Evolutionary conservation across 2,888 invertebrate species (phyloP).

Genomic region (Dynastes maya): DNA sequence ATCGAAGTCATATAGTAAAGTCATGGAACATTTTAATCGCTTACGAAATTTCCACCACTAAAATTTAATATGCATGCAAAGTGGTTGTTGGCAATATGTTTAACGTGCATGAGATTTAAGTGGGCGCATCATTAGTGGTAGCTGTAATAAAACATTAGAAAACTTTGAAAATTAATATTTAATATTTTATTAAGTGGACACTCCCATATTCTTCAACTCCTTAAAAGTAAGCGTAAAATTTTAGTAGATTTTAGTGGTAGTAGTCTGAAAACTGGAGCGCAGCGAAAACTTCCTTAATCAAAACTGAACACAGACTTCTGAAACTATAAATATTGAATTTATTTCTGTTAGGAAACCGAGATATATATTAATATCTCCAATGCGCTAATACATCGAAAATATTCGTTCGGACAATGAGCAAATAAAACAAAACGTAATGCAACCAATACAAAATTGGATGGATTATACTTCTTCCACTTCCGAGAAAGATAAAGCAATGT

Average conservation of each 20-base stretch:
- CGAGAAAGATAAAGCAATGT: no score
- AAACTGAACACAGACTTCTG: no score
- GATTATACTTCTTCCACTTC: no score
- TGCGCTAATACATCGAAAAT: no score
- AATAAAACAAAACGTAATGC: no score
- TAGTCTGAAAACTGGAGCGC: no score
- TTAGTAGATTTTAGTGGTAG: not conserved
- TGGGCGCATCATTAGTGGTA: not conserved
- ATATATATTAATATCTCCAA: no score
- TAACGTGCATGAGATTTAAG: not conserved
- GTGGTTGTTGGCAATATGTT: conserved; percentile 11
- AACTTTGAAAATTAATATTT: not conserved
- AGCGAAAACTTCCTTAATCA: no score
- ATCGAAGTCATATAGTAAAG: conserved; percentile 13
- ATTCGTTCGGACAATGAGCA: no score
- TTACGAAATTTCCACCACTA: not conserved
- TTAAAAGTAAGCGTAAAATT: not conserved
- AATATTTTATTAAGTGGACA: not conserved
- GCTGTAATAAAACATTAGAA: conserved; percentile 7
- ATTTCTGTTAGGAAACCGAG: no score
- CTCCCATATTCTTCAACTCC: not conserved
- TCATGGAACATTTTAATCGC: conserved; percentile 23
- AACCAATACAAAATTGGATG: no score
- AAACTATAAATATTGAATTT: no score
- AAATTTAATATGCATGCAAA: conserved; percentile 11